Base-by-base conservation (phyloP, 2,113 vertebrate species). In the Oriolus oriolus region DNA sequence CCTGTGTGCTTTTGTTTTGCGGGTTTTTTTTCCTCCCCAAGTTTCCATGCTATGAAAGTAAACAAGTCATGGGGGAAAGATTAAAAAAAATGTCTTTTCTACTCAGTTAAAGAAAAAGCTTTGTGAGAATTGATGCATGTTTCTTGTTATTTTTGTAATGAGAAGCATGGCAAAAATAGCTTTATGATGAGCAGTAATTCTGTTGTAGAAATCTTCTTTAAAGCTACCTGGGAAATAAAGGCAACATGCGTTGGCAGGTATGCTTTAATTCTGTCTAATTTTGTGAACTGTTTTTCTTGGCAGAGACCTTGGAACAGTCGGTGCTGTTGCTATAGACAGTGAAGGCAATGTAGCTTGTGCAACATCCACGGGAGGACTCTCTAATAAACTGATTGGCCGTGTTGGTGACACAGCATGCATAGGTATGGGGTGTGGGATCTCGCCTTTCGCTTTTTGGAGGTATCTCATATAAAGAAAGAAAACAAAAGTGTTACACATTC, bases 301-400 rank as follows among this genome's bases (percentile, higher is more conserved):
- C 97, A 98, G 98, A 77, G 98, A 98, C 89, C 98, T 98, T 95
- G 98, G 98, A 95, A 99, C 98, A 23, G 98, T 99, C 5, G 98
- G 98, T 68, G 98, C 98, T 47, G 98, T 99, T 95, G 98, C 98
- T 16, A 92, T 99, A 35, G 98, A 99, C 86, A 83, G 73, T n/a
- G 96, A 98, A 83, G 98, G 98, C 71, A 98, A 98, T 41, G 59
- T 98, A 27, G 98, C 98, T 95, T 98, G 98, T 96, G 98, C 98
- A 41, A 98, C 98, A 83, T 98, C 98, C 77, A 98, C 98, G 5
- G 98, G 98, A 78, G 98, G 98, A 95, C 97, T 99, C n/a, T 94
- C 98, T 41, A 99, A 98, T 95, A 98, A 99, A 97, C 98, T 99
- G 97, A 94, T 98, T 82, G 98, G 98, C 70, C 98, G 98, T 31